Conservation (phyloP, 1,140 invertebrate species). For the Brachionus asplanchnoidis region DNA sequence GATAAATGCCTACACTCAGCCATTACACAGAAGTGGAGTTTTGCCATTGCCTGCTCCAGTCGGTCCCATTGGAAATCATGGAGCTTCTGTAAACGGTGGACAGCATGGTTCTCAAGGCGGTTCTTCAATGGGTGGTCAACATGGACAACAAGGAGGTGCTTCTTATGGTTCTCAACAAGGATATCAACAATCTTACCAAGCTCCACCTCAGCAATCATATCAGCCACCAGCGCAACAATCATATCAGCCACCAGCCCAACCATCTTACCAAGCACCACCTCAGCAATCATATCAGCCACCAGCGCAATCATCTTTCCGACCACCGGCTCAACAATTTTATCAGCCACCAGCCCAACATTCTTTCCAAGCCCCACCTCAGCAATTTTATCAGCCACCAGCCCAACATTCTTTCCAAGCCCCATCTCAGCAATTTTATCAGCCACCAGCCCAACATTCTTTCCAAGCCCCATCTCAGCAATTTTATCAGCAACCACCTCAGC, state of each 20-base stretch:
- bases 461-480: too few relatives aligned
- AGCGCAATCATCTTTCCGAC: background rate
- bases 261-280: background rate
- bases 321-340: background rate
- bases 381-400: background rate
- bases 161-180: background rate
- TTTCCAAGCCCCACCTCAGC: background rate
- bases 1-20: conserved; percentile 36
- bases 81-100: background rate
- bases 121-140: background rate
- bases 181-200: background rate
- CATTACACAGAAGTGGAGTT: conserved; percentile 27
- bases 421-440: background rate
- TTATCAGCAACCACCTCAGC: too few relatives aligned
- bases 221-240: background rate
- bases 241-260: background rate
- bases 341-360: background rate
- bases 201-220: background rate
- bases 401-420: background rate
- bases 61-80: background rate
- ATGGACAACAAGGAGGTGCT: background rate
- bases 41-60: background rate
- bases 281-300: background rate
- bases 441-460: background rate
- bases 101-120: background rate